Conservation (phyloP, 1,140 invertebrate genomes). For the Orchesella cincta region DNA sequence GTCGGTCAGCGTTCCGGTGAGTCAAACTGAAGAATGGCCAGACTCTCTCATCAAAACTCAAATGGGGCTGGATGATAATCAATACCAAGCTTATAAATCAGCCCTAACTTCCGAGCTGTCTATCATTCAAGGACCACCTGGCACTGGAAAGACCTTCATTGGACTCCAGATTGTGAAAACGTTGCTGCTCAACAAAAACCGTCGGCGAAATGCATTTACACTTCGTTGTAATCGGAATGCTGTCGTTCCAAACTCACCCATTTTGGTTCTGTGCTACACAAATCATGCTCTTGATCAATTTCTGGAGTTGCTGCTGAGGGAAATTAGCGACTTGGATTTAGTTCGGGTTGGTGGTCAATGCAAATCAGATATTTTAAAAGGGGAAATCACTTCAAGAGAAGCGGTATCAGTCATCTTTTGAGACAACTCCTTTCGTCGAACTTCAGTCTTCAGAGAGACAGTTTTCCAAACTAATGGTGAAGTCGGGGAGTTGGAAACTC, state of each 20-base stretch:
- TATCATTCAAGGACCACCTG: constrained; percentile 78
- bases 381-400: no score
- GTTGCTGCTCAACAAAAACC: not conserved
- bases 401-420: not conserved
- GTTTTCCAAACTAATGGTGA: no score
- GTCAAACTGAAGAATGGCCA: constrained; percentile 58
- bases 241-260: constrained; percentile 59
- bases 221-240: no score
- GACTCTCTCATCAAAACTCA: constrained; percentile 48
- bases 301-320: constrained; percentile 66
- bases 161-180: constrained; percentile 55
- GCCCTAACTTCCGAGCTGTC: constrained; percentile 66
- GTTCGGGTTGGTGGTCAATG: constrained; percentile 60
- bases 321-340: constrained; percentile 56
- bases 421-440: no score
- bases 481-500: no score
- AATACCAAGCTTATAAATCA: constrained; percentile 62
- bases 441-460: no score
- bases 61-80: constrained; percentile 61
- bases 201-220: no score
- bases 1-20: no score
- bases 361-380: constrained; percentile 52
- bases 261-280: constrained; percentile 79
- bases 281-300: constrained; percentile 89
- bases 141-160: constrained; percentile 78